phyloP scores from a whole-genome alignment of 2,113 vertebrate genomes.

The Myanophis thanlyinensis region DNA sequence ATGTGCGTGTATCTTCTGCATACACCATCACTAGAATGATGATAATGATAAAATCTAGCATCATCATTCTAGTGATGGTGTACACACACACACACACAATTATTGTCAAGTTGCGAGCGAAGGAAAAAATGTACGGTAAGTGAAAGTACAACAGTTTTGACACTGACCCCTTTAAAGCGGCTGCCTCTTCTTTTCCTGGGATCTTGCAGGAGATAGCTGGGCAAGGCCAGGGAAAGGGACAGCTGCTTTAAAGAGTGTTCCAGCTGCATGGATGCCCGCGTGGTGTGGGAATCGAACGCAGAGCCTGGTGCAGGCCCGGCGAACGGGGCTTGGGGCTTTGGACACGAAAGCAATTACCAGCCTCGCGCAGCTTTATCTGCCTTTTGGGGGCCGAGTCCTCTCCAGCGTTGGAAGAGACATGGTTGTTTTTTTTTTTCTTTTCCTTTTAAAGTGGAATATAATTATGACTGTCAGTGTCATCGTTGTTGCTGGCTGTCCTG shows the following conservation, averaged over 20 bases:
- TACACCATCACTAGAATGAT: too few relatives aligned
- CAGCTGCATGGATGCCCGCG: background rate
- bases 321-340: background rate
- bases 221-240: background rate
- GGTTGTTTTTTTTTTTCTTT: too few relatives aligned
- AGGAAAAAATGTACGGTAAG: too few relatives aligned
- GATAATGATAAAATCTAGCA: too few relatives aligned
- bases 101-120: too few relatives aligned
- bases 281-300: background rate
- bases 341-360: constrained; percentile 21
- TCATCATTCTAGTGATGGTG: too few relatives aligned
- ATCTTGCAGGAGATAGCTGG: background rate
- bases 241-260: background rate
- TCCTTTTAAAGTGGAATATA: constrained; percentile 16
- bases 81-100: too few relatives aligned
- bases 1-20: too few relatives aligned
- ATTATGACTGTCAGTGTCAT: constrained; percentile 31
- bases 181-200: background rate
- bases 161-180: background rate
- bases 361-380: background rate
- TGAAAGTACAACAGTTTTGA: too few relatives aligned
- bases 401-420: background rate
- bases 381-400: background rate
- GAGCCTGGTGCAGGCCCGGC: background rate
- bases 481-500: constrained; percentile 7